phyloP scores from a whole-genome alignment of 35 echinoderm and acorn worm species.

The Ophiothrix spiculata region DNA sequence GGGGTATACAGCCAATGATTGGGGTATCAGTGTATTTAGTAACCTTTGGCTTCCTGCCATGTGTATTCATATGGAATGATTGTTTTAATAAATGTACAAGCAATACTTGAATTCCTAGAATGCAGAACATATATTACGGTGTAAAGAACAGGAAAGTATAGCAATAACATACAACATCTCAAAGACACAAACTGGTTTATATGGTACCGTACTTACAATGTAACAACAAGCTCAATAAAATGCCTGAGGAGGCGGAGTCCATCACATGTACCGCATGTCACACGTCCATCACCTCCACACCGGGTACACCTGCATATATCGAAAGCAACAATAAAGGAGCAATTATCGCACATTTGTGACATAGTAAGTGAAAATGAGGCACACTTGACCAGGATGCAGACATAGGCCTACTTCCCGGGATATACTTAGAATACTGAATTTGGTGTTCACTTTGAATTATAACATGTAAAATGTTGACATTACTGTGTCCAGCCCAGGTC shows the following conservation, averaged over 20 bases:
- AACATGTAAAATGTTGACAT: too few relatives aligned
- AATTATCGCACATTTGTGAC: too few relatives aligned
- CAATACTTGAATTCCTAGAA: background rate
- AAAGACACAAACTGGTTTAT: background rate
- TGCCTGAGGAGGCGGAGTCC: slow-evolving; percentile 41
- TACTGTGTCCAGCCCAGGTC: too few relatives aligned
- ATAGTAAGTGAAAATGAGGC: too few relatives aligned
- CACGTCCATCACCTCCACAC: slow-evolving; percentile 61
- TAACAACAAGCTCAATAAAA: slow-evolving; percentile 57
- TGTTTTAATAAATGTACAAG: background rate
- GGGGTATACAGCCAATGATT: too few relatives aligned
- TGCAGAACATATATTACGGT: background rate
- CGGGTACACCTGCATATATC: slow-evolving; percentile 39
- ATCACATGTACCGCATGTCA: slow-evolving; percentile 58
- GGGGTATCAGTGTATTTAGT: too few relatives aligned
- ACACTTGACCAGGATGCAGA: too few relatives aligned
- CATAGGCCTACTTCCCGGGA: too few relatives aligned
- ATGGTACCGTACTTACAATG: slow-evolving; percentile 72
- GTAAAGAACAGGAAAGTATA: background rate
- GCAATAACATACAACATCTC: background rate
- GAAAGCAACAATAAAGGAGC: slow-evolving; percentile 5
- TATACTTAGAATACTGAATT: too few relatives aligned
- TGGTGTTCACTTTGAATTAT: too few relatives aligned
- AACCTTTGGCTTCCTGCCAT: too few relatives aligned
- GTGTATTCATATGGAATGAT: background rate